Evolutionary conservation across 1,140 invertebrate genomes (phyloP).

Genomic region (Trinorchestia longiramus): DNA sequence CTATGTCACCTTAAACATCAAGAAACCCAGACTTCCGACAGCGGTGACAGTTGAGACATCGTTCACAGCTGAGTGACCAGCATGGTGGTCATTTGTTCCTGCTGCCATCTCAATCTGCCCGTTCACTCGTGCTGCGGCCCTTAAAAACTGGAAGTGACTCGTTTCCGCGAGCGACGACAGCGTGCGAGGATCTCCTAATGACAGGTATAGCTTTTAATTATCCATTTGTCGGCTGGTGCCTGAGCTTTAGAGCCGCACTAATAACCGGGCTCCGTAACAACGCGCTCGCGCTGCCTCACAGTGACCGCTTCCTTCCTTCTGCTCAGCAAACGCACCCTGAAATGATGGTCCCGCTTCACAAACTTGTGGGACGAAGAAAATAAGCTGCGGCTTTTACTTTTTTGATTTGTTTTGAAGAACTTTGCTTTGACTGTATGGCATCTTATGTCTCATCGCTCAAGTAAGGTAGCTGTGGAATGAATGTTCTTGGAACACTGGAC

Average conservation of each 20-base stretch:
- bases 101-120: neutral
- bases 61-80: neutral
- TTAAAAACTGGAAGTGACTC: neutral
- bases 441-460: neutral
- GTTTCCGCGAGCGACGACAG: neutral
- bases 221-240: constrained; percentile 32
- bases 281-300: neutral
- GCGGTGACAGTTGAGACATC: neutral
- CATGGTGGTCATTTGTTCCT: neutral
- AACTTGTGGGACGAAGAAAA: neutral
- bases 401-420: neutral
- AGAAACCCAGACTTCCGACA: neutral
- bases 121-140: constrained; percentile 11
- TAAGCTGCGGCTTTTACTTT: neutral
- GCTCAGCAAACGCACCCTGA: neutral
- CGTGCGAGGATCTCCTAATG: constrained; percentile 15
- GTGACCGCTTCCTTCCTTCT: constrained; percentile 36
- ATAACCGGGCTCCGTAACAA: neutral
- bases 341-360: neutral
- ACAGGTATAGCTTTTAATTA: constrained; percentile 38
- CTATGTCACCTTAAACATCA: neutral
- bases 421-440: neutral
- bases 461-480: neutral
- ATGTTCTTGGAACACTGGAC: neutral
- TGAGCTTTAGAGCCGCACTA: neutral